Base-by-base conservation (phyloP, 2,113 vertebrate genomes). In the Strigops habroptila region DNA sequence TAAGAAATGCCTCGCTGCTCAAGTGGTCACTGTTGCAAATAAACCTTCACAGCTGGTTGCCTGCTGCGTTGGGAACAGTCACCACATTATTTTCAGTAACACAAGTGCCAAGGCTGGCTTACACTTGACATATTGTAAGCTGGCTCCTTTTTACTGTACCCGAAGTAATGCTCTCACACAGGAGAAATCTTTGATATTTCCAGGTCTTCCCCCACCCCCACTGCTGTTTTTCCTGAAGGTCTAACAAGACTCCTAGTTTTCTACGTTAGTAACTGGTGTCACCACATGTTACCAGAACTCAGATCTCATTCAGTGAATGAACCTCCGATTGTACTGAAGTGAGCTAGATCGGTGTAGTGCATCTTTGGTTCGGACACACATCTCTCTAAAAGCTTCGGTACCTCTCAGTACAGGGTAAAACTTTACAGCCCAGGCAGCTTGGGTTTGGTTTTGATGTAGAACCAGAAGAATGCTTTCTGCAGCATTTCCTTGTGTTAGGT, bases 41-140 rank as follows among this genome's bases (percentile, higher is more conserved):
- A 84, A 77, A 35, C 78, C 23, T 67, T 69, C 70, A 39, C 55
- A 63, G 71, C 59, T 90, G 71, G 16, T 67, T 94, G 76, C 44
- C 81, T 92, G 77, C 57, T 82, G 64, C 73, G 21, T 0, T 90
- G 81, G 70, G 49, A 65, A 83, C 44, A 67, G 43, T 44, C 81
- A 51, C 83, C 71, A 28, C 49, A 1, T 81, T 70, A 18, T 80
- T 92, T 86, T 75, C 77, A 60, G 57, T 78, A 75, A 82, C 41
- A 19, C 69, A 95, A 88, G 80, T 96, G 90, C 88, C 92, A 94
- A 59, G 92, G 65, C 78, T 95, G 73, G 48, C 69, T 87, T 48
- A 62, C 7, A 4, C 76, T 78, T 88, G 23, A 37, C 59, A 4
- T 65, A 6, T 3, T 53, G 75, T 49, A 60, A 80, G 83, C 74